Evolutionary conservation across 2,113 vertebrate species (phyloP), one percentile per base, ranked within the genome.

Genomic region (Hyperoodon ampullatus): DNA sequence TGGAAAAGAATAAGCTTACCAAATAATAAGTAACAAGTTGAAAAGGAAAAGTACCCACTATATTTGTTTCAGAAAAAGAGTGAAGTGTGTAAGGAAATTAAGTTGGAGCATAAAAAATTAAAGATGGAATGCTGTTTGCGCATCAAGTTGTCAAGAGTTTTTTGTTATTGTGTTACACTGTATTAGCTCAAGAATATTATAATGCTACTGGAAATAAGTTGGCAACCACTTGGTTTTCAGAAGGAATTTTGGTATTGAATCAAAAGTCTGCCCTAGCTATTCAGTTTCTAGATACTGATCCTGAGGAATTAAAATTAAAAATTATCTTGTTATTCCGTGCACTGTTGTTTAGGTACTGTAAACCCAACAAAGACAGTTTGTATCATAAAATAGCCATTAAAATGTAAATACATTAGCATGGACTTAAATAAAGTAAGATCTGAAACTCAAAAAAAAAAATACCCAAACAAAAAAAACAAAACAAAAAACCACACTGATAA

Each of bases 351-450:
- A 61, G 21, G 12, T 68, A 92, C 44, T 84, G 94, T 60, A 95
- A 94, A 60, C 21, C 23, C 9, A 88, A 42, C 18, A 63, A 84
- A 42, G 26, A 50, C 44, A 42, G 58, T 77, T 63, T 81, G 24
- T 85, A 26, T 88, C 26, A 7, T 68, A 78, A 81, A 50, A 74
- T 23, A 80, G 39, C 28, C 55, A 50, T 55, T 90, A 55, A 86
- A 75, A 95, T 96, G 39, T 95, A 89, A 97, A 72, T 61, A 93
- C 2, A n/a, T 35, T 72, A 70, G 55, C 50, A 33, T 81, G 42
- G 60, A 74, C 30, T 68, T 71, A 94, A 93, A 96, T 87, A 89
- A 95, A 91, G 39, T 70, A 94, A 86, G 42, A 80, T 68, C 9
- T 74, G 26, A 91, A 90, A 80, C 47, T 82, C 26, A 84, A 88